These are phyloP conservation scores for Ephestia elutella DNA, from an alignment of 1,140 invertebrate genomes.

Conservation along the genomic window DNA sequence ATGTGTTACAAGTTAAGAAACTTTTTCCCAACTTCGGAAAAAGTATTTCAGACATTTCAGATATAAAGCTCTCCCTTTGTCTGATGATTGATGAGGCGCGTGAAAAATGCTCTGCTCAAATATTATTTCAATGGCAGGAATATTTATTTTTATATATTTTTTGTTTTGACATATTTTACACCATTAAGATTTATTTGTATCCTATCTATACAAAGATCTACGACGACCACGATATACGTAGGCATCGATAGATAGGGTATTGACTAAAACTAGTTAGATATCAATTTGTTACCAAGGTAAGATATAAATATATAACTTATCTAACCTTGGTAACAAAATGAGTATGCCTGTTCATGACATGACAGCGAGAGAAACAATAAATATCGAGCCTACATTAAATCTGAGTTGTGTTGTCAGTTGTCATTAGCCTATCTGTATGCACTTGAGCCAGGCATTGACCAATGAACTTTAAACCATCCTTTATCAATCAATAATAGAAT, in stretches of 20 bases:
- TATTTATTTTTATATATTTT: no score
- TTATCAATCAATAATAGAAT: not conserved
- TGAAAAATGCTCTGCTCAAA: no score
- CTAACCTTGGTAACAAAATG: not conserved
- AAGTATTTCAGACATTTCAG: not conserved
- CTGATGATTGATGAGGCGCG: not conserved
- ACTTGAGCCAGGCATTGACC: not conserved
- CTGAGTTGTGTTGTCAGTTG: not conserved
- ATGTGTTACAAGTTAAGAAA: not conserved
- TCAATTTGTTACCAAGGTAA: no score
- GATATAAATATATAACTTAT: no score
- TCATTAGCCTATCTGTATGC: not conserved
- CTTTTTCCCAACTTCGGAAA: not conserved
- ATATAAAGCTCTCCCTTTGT: no score
- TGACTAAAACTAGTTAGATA: no score
- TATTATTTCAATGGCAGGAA: no score
- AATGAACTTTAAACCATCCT: not conserved
- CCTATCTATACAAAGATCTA: no score
- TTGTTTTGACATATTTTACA: not conserved
- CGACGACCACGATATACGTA: no score
- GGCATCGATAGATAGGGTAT: no score
- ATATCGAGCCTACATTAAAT: not conserved
- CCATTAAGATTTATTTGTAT: no score
- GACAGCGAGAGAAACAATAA: not conserved
- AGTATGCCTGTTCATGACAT: not conserved